phyloP scores from a whole-genome alignment of 2,888 invertebrate genomes.

The Parelbella ahira region DNA sequence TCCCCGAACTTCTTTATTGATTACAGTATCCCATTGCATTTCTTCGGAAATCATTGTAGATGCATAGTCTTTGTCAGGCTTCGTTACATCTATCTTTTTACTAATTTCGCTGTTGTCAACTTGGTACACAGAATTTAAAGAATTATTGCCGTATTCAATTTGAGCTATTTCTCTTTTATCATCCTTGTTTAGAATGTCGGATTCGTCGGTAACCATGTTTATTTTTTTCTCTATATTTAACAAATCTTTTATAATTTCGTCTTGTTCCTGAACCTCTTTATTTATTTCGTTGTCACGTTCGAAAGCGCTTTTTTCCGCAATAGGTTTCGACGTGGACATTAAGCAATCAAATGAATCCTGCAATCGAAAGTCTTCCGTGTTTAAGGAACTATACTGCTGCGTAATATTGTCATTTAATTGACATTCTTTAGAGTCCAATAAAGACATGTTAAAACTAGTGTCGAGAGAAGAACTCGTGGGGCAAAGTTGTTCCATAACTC shows the following conservation, averaged over 20 bases:
- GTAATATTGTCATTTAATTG: slow-evolving; percentile 54
- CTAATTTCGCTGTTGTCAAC: slow-evolving; percentile 8
- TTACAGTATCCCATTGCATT: slow-evolving; percentile 34
- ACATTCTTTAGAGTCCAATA: slow-evolving; percentile 59
- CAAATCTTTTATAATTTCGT: slow-evolving; percentile 69
- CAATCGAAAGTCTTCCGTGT: slow-evolving; percentile 59
- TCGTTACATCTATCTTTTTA: slow-evolving; percentile 16
- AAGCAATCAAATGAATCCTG: slow-evolving; percentile 70
- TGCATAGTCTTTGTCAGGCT: slow-evolving; percentile 22
- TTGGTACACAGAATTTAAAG: slow-evolving; percentile 22
- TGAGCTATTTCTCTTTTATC: slow-evolving; percentile 30
- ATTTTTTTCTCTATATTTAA: slow-evolving; percentile 70
- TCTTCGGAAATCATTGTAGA: slow-evolving; percentile 24
- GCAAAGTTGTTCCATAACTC: slow-evolving; percentile 64
- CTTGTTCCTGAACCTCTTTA: slow-evolving; percentile 55
- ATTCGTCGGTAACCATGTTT: slow-evolving; percentile 41
- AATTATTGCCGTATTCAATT: slow-evolving; percentile 29
- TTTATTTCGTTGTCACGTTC: slow-evolving; percentile 43
- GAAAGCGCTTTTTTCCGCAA: slow-evolving; percentile 46
- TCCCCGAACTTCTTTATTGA: slow-evolving; percentile 13
- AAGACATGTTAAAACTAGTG: slow-evolving; percentile 63
- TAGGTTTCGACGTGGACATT: slow-evolving; percentile 55
- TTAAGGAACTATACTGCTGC: slow-evolving; percentile 55
- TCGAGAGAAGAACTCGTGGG: slow-evolving; percentile 62
- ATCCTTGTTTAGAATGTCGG: slow-evolving; percentile 34